phyloP scores from a whole-genome alignment of 1,140 invertebrate species.

The Muscidifurax raptorellus region DNA sequence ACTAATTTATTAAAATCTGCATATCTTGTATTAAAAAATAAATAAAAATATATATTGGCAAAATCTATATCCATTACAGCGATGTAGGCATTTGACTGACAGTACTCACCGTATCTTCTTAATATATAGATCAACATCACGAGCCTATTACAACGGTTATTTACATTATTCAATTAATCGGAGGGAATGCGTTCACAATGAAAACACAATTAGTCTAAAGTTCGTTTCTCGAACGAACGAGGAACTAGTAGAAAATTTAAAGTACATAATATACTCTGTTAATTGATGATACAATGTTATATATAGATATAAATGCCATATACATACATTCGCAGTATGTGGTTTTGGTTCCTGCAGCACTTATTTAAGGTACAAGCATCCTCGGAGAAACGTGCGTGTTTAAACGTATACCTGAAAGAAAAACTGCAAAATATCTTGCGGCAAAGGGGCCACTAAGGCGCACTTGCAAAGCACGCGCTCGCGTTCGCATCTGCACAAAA shows the following conservation, averaged over 20 bases:
- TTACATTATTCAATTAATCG: too few species aligned
- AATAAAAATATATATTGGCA: conserved; percentile 36
- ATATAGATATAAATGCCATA: too few species aligned
- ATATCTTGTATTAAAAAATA: conserved; percentile 41
- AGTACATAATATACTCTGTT: too few species aligned
- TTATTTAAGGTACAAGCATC: not conserved
- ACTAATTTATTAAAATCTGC: not conserved
- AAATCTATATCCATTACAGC: conserved; percentile 8
- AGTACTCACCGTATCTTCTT: too few species aligned
- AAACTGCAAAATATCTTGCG: not conserved
- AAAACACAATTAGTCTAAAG: too few species aligned
- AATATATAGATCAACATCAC: too few species aligned
- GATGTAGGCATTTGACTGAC: not conserved
- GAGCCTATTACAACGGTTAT: too few species aligned
- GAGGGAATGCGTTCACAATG: too few species aligned
- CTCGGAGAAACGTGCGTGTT: not conserved
- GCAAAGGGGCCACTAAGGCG: not conserved
- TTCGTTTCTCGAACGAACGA: too few species aligned
- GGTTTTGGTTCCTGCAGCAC: not conserved
- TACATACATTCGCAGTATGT: not conserved
- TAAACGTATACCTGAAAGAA: not conserved
- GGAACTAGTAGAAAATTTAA: too few species aligned
- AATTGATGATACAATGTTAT: too few species aligned
- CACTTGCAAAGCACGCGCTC: not conserved
- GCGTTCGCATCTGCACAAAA: not conserved